Evolutionary conservation across 2,888 invertebrate species (phyloP), one percentile per base, ranked within the genome.

Genomic region (Agrypnus murinus): DNA sequence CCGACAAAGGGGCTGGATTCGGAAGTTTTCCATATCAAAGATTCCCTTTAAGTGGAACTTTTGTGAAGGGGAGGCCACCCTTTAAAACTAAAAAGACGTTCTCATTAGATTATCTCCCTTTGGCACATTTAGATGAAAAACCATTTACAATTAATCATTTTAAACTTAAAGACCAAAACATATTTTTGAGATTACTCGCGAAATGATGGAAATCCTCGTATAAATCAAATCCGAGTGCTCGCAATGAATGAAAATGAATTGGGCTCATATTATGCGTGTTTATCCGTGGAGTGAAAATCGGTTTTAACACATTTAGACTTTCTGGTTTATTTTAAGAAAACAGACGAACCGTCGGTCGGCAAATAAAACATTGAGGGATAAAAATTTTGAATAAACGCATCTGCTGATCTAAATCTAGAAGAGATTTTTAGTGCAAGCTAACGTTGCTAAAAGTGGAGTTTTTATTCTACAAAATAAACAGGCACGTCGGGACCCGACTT

Each of bases 301-400:
- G 15, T 32, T 55, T 34, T 55, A 55, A 36, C 55, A 10, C 48
- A 12, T 48, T 25, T 31, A 10, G 36, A 2, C 6, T 17, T 25
- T 36, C 55, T 55, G n/a, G n/a, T n/a, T n/a, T n/a, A 55, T 55
- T 55, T 55, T 36, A 36, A n/a, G 36, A 55, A 55, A 36, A 55
- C 55, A 55, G 31, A 50, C 31, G 31, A 55, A 36, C 55, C 17
- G n/a, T n/a, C n/a, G n/a, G n/a, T n/a, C n/a, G 55, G 55, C 36
- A 36, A 55, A 55, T 55, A 55, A 55, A 55, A 17, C 55, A 12
- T 9, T 9, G 36, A 31, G 17, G 55, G 34, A 38, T 55, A 17
- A 15, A 17, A 55, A 3, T 17, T 53, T 34, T 55, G 55, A 55
- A 55, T 55, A 36, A 36, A 36, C 36, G 55, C 55, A 55, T 55